phyloP scores from a whole-genome alignment of 2,797 vertebrate species.

The Cynopterus sphinx region DNA sequence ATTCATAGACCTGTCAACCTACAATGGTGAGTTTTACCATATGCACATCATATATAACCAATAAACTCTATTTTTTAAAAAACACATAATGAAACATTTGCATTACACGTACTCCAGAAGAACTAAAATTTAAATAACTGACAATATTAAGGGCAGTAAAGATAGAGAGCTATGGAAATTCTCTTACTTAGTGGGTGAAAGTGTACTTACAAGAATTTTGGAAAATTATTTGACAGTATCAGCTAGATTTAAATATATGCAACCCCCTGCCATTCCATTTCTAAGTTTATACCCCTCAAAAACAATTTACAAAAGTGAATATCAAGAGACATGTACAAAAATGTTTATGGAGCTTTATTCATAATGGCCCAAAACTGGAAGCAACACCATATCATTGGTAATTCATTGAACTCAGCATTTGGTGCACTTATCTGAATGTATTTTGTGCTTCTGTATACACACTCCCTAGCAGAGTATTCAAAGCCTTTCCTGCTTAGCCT shows the following conservation, averaged over 20 bases:
- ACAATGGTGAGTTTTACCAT: background rate
- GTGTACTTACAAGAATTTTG: background rate
- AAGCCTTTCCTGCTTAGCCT: background rate
- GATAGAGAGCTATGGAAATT: background rate
- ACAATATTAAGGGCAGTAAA: background rate
- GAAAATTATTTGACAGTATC: background rate
- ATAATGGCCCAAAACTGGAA: background rate
- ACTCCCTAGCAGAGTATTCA: background rate
- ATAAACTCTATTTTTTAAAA: background rate
- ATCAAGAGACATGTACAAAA: background rate
- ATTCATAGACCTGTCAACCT: background rate
- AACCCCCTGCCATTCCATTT: background rate
- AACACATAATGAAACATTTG: background rate
- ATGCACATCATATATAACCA: background rate
- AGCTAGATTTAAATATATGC: background rate
- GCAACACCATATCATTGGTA: background rate
- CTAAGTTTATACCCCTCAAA: background rate
- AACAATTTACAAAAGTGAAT: background rate
- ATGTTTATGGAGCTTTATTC: background rate
- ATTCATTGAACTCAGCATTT: background rate
- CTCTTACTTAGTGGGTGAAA: background rate
- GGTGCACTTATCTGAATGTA: background rate
- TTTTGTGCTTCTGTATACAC: background rate
- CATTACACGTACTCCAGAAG: background rate
- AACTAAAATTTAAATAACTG: background rate